Evolutionary conservation across 2,888 invertebrate species (phyloP), one percentile per base, ranked within the genome.

Genomic region (Siphlonurus alternatus): DNA sequence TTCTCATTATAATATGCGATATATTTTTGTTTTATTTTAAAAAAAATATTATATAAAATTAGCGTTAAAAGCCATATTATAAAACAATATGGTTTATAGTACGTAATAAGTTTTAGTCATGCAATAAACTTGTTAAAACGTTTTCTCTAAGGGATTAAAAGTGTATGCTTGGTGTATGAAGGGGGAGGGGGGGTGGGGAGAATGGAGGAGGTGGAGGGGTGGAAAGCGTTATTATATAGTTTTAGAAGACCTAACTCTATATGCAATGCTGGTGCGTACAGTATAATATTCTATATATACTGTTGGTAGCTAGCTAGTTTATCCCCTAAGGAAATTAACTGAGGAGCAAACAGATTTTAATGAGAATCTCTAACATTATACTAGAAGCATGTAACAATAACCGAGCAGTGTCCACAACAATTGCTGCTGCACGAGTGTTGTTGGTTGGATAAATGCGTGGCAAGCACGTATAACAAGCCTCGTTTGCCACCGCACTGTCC

Each of bases 51-150:
- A 38, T 38, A 10, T 10, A 38, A 38, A 38, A 38, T 38, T 38
- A 38, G 38, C 38, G 38, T 38, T 38, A 38, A 38, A 38, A 38
- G 38, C 7, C 15, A 38, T 38, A 38, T 10, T 38, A 15, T 15
- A n/a, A n/a, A n/a, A n/a, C n/a, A n/a, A 38, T 38, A 5, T 38
- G 38, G 5, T 38, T 5, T 38, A 2, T 62, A 38, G 15, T 38
- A 10, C 38, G 15, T 38, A 38, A 38, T 38, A 38, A 10, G 15
- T 10, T 61, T 64, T 59, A 66, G 67, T 67, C 68, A 68, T 67
- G 67, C 69, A 69, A 68, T 68, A 67, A 66, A 66, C 67, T 65
- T 68, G 67, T 69, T 69, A 68, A 65, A 38, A 65, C 63, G 64
- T 20, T 61, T 63, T 68, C 67, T 67, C 66, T 38, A 56, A 59